Evolutionary conservation across 2,888 invertebrate genomes (phyloP), one percentile per base, ranked within the genome.

Genomic region (Lycophotia porphyrea): DNA sequence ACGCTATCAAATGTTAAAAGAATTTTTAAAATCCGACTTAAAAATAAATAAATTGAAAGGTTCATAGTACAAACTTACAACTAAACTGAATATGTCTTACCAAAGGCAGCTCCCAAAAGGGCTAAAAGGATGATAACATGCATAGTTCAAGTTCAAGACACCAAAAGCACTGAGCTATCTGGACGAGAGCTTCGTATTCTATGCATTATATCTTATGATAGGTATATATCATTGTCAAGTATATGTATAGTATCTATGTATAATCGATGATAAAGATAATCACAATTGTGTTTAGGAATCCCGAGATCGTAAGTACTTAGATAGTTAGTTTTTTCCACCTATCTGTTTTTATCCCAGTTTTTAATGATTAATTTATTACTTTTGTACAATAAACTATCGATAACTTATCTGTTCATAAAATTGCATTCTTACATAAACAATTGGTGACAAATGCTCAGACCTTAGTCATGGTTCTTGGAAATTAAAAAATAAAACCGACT

Each of bases 141-240:
- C 74, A 74, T 74, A 13, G 13, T 42, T 74, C 24, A 60, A 70
- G 39, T 63, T 63, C 39, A 63, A 63, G n/a, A 52, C 42, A 34
- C 18, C 27, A 3, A 55, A 55, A 31, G 1, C 1, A 74, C 73
- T 74, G 60, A 49, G 47, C 9, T 63, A 39, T 63, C 63, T 74
- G 24, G 18, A 49, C 31, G 36, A 61, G 18, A n/a, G n/a, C 60
- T 60, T 39, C 9, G n/a, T 47, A 21, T 49, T 74, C 39, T 73
- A 74, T 39, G 58, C 8, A 63, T 24, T 61, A 13, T 15, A 63
- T 39, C 72, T 47, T 24, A 47, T 63, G 27, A 49, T 21, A 55
- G 7, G 52, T 52, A 39, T 24, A 36, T 36, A 60, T 39, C 39
- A 21, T 55, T 34, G 52, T 42, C 71, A 39, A 34, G 34, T 24